Conservation (phyloP, 2,797 vertebrate genomes). For the Siniperca scherzeri region DNA sequence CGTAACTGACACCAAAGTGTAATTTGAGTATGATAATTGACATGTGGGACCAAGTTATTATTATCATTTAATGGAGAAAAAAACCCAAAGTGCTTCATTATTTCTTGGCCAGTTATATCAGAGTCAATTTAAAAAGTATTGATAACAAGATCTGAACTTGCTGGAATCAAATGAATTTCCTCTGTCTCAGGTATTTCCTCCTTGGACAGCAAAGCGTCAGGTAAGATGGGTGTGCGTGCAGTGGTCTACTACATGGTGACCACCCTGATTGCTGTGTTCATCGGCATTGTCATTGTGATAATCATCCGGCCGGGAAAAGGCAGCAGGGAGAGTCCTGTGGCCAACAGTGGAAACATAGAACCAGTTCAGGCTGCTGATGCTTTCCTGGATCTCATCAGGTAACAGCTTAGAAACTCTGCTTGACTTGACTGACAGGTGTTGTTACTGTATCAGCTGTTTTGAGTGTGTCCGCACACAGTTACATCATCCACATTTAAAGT, state of each 20-base stretch:
- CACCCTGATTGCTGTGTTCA: slow-evolving; percentile 95
- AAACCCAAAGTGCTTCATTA: not conserved
- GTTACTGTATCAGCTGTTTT: not conserved
- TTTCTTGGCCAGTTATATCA: not conserved
- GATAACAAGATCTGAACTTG: not conserved
- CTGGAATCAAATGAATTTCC: not conserved
- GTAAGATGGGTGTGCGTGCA: slow-evolving; percentile 94
- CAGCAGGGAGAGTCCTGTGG: slow-evolving; percentile 88
- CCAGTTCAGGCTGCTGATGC: slow-evolving; percentile 93
- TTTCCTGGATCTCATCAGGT: slow-evolving; percentile 95
- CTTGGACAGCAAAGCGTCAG: slow-evolving; percentile 94
- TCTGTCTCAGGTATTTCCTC: slow-evolving; percentile 91
- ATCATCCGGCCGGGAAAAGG: slow-evolving; percentile 95
- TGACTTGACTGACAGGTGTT: not conserved
- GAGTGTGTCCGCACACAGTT: not conserved
- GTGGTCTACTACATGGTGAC: slow-evolving; percentile 96
- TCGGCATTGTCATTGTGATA: slow-evolving; percentile 94
- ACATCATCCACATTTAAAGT: not conserved
- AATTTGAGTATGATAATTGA: not conserved
- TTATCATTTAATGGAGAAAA: not conserved
- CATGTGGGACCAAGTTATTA: not conserved
- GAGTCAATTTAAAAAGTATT: not conserved
- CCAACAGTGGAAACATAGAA: slow-evolving; percentile 88
- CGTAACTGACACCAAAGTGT: not conserved
- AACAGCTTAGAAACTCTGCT: not conserved